These are phyloP conservation scores for Ectemnius lituratus DNA, from an alignment of 2,888 invertebrate species.

Conservation along the genomic window DNA sequence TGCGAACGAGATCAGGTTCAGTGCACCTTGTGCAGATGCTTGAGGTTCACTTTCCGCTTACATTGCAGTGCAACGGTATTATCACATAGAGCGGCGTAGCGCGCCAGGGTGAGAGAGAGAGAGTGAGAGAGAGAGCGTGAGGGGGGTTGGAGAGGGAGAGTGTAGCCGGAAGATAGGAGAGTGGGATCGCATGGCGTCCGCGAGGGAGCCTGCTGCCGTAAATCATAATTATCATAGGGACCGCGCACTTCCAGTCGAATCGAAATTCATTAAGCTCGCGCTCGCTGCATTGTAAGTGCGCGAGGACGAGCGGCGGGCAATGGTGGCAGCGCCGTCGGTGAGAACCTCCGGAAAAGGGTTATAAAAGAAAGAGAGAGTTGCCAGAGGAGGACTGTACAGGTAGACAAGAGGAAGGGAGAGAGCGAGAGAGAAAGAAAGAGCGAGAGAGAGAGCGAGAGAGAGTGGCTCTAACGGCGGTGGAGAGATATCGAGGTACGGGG, in stretches of 20 bases:
- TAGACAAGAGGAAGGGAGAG: not conserved
- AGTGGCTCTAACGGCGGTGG: slow-evolving; percentile 18
- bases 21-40: too few relatives aligned
- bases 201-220: slow-evolving; percentile 36
- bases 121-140: too few relatives aligned
- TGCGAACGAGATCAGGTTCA: too few relatives aligned
- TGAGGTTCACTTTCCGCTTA: too few relatives aligned
- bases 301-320: slow-evolving; percentile 38
- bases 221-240: slow-evolving; percentile 63
- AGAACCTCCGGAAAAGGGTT: slow-evolving; percentile 4
- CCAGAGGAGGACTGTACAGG: slow-evolving; percentile 6
- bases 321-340: not conserved
- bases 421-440: slow-evolving; percentile 10
- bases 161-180: too few relatives aligned
- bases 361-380: slow-evolving; percentile 7
- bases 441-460: slow-evolving; percentile 31
- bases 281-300: slow-evolving; percentile 69
- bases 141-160: too few relatives aligned
- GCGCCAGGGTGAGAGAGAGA: too few relatives aligned
- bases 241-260: slow-evolving; percentile 68
- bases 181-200: slow-evolving; percentile 20
- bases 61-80: too few relatives aligned
- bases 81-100: too few relatives aligned
- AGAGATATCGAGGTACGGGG: slow-evolving; percentile 24
- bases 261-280: slow-evolving; percentile 70